Percentiles rank a stretch among this genome's conserved stretches.
Evolutionary conservation across 2,888 invertebrate species (phyloP).

Genomic region (Synergus itoensis): DNA sequence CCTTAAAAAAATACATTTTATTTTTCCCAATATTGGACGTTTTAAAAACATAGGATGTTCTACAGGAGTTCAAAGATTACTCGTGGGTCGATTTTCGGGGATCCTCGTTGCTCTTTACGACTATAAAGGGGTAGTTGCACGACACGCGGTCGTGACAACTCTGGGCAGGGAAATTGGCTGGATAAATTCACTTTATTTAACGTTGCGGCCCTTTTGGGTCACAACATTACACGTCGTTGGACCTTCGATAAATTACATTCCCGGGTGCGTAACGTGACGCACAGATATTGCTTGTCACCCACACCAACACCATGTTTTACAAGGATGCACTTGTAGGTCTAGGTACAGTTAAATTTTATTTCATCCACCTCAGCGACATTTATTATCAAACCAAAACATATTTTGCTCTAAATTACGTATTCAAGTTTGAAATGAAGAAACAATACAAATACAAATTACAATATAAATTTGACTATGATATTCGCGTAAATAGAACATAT

Average conservation of each 20-base stretch:
- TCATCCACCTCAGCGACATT: background rate
- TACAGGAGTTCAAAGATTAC: no score
- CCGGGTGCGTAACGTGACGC: slow-evolving; percentile 47
- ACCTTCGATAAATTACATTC: slow-evolving; percentile 54
- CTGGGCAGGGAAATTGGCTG: slow-evolving; percentile 32
- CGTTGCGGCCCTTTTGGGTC: slow-evolving; percentile 49
- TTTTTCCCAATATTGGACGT: no score
- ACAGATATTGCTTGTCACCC: slow-evolving; percentile 56
- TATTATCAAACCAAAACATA: background rate
- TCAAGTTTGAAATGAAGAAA: background rate
- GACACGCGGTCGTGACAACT: background rate
- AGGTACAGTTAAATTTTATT: slow-evolving; percentile 5
- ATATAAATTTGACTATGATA: background rate
- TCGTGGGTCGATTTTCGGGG: background rate
- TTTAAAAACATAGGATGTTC: no score
- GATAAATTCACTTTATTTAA: slow-evolving; percentile 57
- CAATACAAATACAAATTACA: background rate
- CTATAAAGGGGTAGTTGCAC: background rate
- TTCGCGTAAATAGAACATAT: background rate
- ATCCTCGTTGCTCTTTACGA: background rate
- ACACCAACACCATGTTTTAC: slow-evolving; percentile 50
- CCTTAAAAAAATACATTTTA: no score
- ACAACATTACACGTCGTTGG: slow-evolving; percentile 50
- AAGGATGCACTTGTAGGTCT: slow-evolving; percentile 49
- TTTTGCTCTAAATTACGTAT: background rate